Evolutionary conservation across 2,888 invertebrate species (phyloP).

Genomic region (Marasmarcha lunaedactyla): DNA sequence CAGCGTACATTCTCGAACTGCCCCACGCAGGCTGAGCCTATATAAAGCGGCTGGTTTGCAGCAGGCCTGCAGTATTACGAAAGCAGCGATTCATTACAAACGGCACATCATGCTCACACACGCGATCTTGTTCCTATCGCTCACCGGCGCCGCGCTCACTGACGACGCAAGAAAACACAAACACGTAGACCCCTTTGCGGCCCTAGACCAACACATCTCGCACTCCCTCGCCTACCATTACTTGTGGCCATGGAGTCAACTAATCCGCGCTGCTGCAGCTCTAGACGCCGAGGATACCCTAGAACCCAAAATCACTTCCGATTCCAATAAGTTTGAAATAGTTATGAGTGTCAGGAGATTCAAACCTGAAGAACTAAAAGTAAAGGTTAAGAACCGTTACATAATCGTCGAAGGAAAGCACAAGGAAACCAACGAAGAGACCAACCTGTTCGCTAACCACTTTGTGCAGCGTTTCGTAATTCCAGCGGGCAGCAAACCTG

Average conservation of each 20-base stretch:
- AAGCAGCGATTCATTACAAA: conserved; percentile 31
- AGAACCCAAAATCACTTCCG: conserved; percentile 46
- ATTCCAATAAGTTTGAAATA: conserved; percentile 38
- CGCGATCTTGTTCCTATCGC: conserved; percentile 29
- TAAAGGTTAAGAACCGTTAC: conserved; percentile 52
- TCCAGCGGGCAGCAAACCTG: conserved; percentile 44
- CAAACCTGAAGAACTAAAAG: conserved; percentile 47
- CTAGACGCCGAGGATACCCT: conserved; percentile 36
- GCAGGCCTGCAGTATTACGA: conserved; percentile 18
- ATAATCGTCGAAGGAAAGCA: conserved; percentile 51
- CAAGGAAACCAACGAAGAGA: conserved; percentile 32
- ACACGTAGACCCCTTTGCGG: conserved; percentile 42
- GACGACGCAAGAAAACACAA: conserved; percentile 24
- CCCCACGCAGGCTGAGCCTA: conserved; percentile 39
- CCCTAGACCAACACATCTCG: conserved; percentile 43
- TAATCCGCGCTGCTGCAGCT: conserved; percentile 42
- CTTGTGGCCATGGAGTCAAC: conserved; percentile 57
- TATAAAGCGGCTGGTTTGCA: conserved; percentile 33
- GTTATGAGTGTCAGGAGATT: conserved; percentile 44
- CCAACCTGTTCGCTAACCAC: conserved; percentile 43
- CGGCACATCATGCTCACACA: conserved; percentile 35
- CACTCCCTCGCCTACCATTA: conserved; percentile 47
- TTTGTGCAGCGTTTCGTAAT: conserved; percentile 52
- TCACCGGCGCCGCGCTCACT: conserved; percentile 21
- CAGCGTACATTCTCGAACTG: conserved; percentile 54